These are phyloP conservation scores for Oceanites oceanicus DNA, from an alignment of 2,113 vertebrate species.

Conservation along the genomic window DNA sequence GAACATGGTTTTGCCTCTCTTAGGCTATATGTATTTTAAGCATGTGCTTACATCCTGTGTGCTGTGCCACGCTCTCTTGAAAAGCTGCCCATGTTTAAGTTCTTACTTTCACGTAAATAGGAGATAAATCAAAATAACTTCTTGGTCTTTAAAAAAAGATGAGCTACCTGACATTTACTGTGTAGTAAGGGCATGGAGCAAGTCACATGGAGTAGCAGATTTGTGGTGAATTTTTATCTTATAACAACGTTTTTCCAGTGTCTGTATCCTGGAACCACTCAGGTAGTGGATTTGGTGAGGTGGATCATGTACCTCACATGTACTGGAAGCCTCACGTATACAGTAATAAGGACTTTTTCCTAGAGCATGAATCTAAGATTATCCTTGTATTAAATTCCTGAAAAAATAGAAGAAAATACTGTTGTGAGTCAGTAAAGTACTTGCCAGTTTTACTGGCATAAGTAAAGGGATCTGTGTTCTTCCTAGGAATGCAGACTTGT, in stretches of 20 bases:
- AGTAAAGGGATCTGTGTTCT: background rate
- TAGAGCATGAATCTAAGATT: background rate
- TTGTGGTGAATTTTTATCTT: background rate
- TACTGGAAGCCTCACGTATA: background rate
- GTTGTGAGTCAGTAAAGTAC: background rate
- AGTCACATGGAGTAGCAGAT: background rate
- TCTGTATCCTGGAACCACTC: background rate
- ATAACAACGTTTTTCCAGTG: background rate
- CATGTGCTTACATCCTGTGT: background rate
- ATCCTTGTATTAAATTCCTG: background rate
- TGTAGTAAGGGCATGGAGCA: background rate
- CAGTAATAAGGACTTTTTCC: background rate
- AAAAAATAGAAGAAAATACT: background rate
- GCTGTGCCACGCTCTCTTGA: background rate
- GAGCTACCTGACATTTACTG: background rate
- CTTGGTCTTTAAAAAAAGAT: background rate
- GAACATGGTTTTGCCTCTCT: background rate
- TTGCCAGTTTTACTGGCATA: background rate
- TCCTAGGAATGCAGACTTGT: background rate
- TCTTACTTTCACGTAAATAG: background rate
- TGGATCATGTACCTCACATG: background rate
- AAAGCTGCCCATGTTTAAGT: background rate
- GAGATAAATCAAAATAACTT: background rate
- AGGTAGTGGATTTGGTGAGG: background rate
- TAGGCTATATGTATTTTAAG: background rate